phyloP scores from a whole-genome alignment of 2,797 vertebrate genomes.

The Phrynocephalus forsythii region DNA sequence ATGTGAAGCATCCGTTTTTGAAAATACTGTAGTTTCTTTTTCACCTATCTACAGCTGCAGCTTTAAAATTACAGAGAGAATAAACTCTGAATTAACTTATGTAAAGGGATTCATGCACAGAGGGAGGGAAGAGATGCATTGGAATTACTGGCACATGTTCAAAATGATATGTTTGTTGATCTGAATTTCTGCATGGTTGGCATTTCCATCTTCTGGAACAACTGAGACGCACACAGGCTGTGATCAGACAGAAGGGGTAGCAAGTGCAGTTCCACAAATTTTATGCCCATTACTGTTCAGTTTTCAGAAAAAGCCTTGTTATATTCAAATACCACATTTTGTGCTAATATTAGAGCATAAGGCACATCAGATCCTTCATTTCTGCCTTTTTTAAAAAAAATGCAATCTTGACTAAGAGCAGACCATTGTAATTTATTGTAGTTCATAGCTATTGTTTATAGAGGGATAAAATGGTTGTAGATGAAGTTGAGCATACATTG shows the following conservation, averaged over 20 bases:
- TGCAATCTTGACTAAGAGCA: conserved; percentile 42
- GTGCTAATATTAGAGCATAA: too few species aligned
- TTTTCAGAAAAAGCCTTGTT: not conserved
- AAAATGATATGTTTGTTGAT: not conserved
- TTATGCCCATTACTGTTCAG: not conserved
- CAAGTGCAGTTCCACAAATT: not conserved
- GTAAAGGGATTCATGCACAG: not conserved
- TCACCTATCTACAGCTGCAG: not conserved
- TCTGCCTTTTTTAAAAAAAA: not conserved
- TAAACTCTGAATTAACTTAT: not conserved
- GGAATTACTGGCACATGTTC: not conserved
- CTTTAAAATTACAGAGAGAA: not conserved
- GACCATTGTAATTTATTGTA: conserved; percentile 42
- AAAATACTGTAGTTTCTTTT: not conserved
- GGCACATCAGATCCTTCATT: not conserved
- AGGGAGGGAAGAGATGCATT: not conserved
- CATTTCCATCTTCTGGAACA: not conserved
- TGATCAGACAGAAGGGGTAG: not conserved
- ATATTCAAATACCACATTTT: not conserved
- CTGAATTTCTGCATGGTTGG: not conserved
- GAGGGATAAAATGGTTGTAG: conserved; percentile 46
- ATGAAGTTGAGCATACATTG: conserved; percentile 40
- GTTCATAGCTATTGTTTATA: conserved; percentile 44
- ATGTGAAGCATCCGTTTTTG: not conserved
- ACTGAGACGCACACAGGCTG: not conserved